Percentiles rank a stretch among this genome's conserved stretches.
Conservation (phyloP, 1,140 invertebrate species). For the Eupeodes corollae region DNA sequence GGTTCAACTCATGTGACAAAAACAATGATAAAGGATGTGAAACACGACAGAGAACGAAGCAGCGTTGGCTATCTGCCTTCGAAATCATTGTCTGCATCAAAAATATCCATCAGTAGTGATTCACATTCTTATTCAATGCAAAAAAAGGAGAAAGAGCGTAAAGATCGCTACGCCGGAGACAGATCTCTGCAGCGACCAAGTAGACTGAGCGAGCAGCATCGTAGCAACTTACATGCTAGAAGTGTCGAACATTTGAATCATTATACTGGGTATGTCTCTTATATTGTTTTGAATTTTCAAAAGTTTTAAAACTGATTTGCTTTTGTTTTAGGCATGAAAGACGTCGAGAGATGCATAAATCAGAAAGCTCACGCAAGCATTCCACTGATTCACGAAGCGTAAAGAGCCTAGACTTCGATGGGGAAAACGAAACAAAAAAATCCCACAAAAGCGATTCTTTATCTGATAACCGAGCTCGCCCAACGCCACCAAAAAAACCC, state of each 20-base stretch:
- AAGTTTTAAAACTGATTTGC: background rate
- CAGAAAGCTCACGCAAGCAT: conserved; percentile 27
- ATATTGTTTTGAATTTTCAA: background rate
- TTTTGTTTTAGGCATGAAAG: conserved; percentile 16
- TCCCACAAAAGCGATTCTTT: conserved; percentile 39
- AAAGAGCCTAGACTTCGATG: conserved; percentile 54
- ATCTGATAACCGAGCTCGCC: conserved; percentile 46
- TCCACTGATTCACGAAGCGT: conserved; percentile 45
- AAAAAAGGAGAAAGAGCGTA: conserved; percentile 17
- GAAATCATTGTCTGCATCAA: conserved; percentile 33
- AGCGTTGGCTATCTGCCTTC: conserved; percentile 23
- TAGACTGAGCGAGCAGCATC: conserved; percentile 21
- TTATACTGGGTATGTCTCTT: conserved; percentile 23
- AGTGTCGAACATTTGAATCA: conserved; percentile 35
- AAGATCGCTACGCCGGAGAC: conserved; percentile 18
- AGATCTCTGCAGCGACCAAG: conserved; percentile 27
- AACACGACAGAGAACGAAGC: conserved; percentile 15
- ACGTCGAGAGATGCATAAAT: conserved; percentile 19
- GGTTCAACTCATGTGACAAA: conserved; percentile 25
- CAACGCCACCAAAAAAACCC: conserved; percentile 74
- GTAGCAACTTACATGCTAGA: conserved; percentile 17
- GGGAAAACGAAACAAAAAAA: conserved; percentile 27
- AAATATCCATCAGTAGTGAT: conserved; percentile 36
- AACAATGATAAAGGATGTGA: conserved; percentile 33
- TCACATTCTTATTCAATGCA: conserved; percentile 20